Percentiles rank a stretch among this genome's conserved stretches.
phyloP scores from a whole-genome alignment of 2,113 vertebrate genomes.

The Cervus canadensis region DNA sequence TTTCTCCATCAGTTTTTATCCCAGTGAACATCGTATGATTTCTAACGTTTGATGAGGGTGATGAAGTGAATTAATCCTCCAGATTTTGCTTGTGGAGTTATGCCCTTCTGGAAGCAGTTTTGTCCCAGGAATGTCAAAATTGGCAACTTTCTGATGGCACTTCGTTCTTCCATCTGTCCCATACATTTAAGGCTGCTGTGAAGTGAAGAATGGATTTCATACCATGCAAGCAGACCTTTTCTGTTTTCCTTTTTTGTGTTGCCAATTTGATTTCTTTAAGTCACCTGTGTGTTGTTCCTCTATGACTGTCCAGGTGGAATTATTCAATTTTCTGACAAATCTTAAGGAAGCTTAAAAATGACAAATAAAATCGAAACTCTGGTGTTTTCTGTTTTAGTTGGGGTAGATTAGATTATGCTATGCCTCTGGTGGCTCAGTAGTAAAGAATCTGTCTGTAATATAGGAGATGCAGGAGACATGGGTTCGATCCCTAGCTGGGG shows the following conservation, averaged over 20 bases:
- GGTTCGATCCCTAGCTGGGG: background rate
- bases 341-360: background rate
- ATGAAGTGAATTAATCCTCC: conserved; percentile 67
- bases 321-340: background rate
- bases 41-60: conserved; percentile 47
- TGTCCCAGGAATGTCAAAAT: conserved; percentile 56
- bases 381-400: background rate
- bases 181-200: conserved; percentile 56
- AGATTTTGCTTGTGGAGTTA: conserved; percentile 55
- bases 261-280: conserved; percentile 18
- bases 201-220: conserved; percentile 48
- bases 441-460: background rate
- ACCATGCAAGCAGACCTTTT: background rate
- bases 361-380: background rate
- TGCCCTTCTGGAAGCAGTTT: conserved; percentile 58
- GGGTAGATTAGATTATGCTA: background rate
- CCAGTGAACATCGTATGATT: conserved; percentile 38
- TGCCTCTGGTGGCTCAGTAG: background rate
- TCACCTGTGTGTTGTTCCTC: background rate
- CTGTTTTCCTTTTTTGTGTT: conserved; percentile 41
- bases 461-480: background rate
- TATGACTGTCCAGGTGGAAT: background rate
- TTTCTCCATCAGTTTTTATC: conserved; percentile 68
- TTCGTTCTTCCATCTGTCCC: conserved; percentile 64
- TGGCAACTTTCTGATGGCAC: conserved; percentile 49